phyloP scores from a whole-genome alignment of 1,140 invertebrate species.

The Zaprionus nigranus region DNA sequence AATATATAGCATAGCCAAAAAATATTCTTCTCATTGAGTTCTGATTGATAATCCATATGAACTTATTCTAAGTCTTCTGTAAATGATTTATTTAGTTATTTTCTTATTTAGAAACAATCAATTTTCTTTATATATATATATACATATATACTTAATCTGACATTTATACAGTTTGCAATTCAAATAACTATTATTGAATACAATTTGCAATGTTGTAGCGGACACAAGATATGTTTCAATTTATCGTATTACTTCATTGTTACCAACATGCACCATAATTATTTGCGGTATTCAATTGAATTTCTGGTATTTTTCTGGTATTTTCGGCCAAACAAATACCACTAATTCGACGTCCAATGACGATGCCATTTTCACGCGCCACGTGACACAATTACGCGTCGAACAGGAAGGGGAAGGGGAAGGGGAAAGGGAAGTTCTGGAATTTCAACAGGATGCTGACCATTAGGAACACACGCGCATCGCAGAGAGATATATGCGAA shows the following conservation, averaged over 20 bases:
- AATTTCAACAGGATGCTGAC: slow-evolving; percentile 10
- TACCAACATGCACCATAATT: neutral
- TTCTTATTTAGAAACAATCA: too few relatives aligned
- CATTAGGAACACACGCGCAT: slow-evolving; percentile 21
- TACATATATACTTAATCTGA: neutral
- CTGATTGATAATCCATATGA: too few relatives aligned
- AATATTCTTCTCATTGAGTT: too few relatives aligned
- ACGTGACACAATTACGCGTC: slow-evolving; percentile 40
- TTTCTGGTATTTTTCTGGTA: slow-evolving; percentile 30
- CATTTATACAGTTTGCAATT: neutral
- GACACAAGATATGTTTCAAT: neutral
- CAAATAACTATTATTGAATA: too few relatives aligned
- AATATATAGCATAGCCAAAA: too few relatives aligned
- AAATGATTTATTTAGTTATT: too few relatives aligned
- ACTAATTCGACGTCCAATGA: slow-evolving; percentile 32
- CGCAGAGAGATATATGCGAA: slow-evolving; percentile 16
- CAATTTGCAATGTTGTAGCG: too few relatives aligned
- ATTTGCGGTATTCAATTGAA: slow-evolving; percentile 15
- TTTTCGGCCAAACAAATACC: slow-evolving; percentile 32
- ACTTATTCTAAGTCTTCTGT: too few relatives aligned
- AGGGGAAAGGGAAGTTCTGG: neutral
- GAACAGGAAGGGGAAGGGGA: neutral
- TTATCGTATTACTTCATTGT: neutral
- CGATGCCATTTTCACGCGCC: slow-evolving; percentile 37
- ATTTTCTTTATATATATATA: too few relatives aligned